Evolutionary conservation across 2,113 vertebrate genomes (phyloP).

Genomic region (Phrynosoma blainvillii): DNA sequence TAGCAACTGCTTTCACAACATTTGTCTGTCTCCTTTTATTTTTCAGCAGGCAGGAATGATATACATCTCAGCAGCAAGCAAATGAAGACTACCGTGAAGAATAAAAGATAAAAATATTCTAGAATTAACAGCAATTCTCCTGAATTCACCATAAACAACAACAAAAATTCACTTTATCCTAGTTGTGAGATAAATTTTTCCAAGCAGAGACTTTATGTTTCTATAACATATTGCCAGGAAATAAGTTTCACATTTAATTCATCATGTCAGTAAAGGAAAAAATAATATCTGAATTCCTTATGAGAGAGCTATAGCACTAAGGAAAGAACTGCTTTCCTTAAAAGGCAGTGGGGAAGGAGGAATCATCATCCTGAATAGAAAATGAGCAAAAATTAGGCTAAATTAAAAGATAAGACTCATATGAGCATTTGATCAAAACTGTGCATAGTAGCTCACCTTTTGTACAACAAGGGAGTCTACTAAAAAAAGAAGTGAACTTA

Average conservation of each 20-base stretch:
- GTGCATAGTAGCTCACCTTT: constrained; percentile 8
- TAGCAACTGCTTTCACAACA: not conserved
- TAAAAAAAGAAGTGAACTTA: constrained; percentile 28
- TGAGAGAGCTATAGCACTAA: not conserved
- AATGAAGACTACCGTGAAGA: not conserved
- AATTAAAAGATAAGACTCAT: constrained; percentile 13
- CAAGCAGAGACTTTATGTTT: not conserved
- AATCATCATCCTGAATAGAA: not conserved
- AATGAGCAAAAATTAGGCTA: not conserved
- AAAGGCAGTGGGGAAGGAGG: not conserved
- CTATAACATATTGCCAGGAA: not conserved
- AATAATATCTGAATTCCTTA: not conserved
- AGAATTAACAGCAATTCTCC: not conserved
- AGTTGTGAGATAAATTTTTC: not conserved
- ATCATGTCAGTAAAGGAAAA: not conserved
- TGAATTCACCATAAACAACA: not conserved
- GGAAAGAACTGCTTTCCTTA: constrained; percentile 25
- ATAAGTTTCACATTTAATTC: not conserved
- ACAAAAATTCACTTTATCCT: not conserved
- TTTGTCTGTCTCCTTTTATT: not conserved
- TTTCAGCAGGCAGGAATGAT: not conserved
- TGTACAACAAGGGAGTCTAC: not conserved
- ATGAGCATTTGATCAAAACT: constrained; percentile 20
- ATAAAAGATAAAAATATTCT: not conserved
- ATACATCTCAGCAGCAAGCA: not conserved